Conservation (phyloP, 64 coral and sea anemone genomes). For the Stichodactyla helianthus region DNA sequence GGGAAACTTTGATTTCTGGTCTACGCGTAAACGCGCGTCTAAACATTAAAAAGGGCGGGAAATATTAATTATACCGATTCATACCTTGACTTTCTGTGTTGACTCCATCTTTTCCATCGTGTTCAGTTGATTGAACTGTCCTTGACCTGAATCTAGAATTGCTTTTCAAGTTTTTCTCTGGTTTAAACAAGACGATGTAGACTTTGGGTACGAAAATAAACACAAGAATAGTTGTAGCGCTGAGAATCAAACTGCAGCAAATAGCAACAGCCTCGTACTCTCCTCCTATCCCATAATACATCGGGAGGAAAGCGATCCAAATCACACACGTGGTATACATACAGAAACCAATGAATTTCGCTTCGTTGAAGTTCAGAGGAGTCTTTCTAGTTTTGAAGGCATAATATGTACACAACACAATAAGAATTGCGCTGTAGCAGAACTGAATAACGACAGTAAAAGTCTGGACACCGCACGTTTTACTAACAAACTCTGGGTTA, state of each 20-base stretch:
- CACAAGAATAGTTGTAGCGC: constrained; percentile 66
- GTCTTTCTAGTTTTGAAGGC: constrained; percentile 88
- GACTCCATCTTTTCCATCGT: not conserved
- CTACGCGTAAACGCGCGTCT: not conserved
- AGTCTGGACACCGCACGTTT: constrained; percentile 53
- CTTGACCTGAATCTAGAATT: constrained; percentile 72
- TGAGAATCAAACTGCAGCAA: constrained; percentile 56
- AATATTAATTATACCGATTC: not conserved
- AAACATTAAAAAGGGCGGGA: not conserved
- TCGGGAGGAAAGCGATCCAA: constrained; percentile 79
- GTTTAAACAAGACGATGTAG: constrained; percentile 79
- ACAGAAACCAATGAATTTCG: constrained; percentile 83
- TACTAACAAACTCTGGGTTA: constrained; percentile 17
- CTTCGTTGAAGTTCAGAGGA: constrained; percentile 87
- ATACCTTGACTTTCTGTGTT: constrained; percentile 7
- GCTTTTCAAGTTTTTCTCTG: constrained; percentile 76
- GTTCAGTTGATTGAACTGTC: constrained; percentile 28
- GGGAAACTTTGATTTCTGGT: not conserved
- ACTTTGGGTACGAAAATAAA: constrained; percentile 80
- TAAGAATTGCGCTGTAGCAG: constrained; percentile 66
- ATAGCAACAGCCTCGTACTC: constrained; percentile 44
- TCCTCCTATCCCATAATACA: constrained; percentile 62
- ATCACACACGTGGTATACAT: constrained; percentile 87
- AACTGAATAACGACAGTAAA: constrained; percentile 29
- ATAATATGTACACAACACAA: constrained; percentile 75